phyloP scores from a whole-genome alignment of 2,113 vertebrate genomes.

The Cephalopterus ornatus region DNA sequence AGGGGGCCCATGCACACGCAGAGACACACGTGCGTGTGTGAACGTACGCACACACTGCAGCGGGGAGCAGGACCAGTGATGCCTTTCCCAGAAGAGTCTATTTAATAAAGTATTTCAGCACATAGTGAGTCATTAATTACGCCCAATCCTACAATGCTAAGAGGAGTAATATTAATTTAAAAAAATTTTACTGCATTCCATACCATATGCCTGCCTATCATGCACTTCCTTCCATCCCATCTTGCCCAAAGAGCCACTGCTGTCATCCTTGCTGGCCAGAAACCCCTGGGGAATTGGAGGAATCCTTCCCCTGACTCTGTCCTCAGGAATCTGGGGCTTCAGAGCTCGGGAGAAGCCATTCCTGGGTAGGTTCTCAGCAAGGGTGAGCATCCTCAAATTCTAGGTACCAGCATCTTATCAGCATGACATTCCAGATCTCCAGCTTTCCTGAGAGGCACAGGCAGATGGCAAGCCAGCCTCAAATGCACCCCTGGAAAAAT shows the following conservation, averaged over 20 bases:
- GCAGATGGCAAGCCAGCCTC: rapidly evolving
- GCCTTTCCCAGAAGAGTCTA: not conserved
- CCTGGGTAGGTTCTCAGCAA: not conserved
- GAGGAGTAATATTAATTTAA: not conserved
- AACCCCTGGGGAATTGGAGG: not conserved
- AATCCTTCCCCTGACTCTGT: not conserved
- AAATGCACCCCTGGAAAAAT: not conserved
- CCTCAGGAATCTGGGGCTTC: not conserved
- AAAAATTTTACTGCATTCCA: not conserved
- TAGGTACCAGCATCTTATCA: not conserved
- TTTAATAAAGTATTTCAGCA: not conserved
- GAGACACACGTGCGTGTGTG: not conserved
- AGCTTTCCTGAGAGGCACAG: not conserved
- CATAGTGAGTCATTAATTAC: conserved; percentile 7
- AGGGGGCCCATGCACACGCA: rapidly evolving
- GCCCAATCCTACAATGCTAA: not conserved
- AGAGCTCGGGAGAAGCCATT: not conserved
- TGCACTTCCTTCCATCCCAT: not conserved
- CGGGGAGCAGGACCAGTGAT: not conserved
- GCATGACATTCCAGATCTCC: not conserved
- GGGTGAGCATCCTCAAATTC: not conserved
- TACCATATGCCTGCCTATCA: rapidly evolving
- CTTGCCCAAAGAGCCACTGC: not conserved
- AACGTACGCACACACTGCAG: not conserved
- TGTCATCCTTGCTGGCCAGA: not conserved